phyloP scores from a whole-genome alignment of 2,113 vertebrate genomes.

The Brachirus orientalis region DNA sequence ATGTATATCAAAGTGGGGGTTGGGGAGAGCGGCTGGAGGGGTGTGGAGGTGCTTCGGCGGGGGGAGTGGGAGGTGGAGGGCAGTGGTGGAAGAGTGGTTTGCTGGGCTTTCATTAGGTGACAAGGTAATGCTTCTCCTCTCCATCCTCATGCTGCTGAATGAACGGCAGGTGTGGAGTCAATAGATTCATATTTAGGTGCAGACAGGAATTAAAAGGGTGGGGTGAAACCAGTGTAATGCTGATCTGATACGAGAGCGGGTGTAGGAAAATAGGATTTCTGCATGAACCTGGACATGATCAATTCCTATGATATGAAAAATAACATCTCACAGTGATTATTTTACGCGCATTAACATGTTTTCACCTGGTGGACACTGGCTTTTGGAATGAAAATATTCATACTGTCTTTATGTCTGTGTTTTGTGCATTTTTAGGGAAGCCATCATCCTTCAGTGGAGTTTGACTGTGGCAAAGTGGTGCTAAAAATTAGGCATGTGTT shows the following conservation, averaged over 20 bases:
- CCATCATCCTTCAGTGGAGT: constrained; percentile 72
- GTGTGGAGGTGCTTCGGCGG: constrained; percentile 63
- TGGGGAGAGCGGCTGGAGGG: constrained; percentile 59
- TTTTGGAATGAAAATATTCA: constrained; percentile 20
- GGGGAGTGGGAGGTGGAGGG: constrained; percentile 48
- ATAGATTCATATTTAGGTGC: constrained; percentile 25
- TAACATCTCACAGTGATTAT: constrained; percentile 1
- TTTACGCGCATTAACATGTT: too few species aligned
- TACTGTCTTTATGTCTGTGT: constrained; percentile 46
- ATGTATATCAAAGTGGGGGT: constrained; percentile 94
- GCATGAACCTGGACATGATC: constrained; percentile 7
- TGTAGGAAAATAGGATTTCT: neutral
- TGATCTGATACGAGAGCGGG: too few species aligned
- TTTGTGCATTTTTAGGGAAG: constrained; percentile 56
- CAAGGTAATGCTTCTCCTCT: constrained; percentile 52
- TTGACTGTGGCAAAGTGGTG: constrained; percentile 70
- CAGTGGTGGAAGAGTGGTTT: constrained; percentile 75
- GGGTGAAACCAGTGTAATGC: neutral
- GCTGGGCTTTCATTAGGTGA: constrained; percentile 75
- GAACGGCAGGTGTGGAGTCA: constrained; percentile 39
- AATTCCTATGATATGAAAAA: neutral
- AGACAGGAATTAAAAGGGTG: neutral
- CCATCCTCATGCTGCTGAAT: constrained; percentile 15
- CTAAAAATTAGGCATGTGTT: constrained; percentile 66
- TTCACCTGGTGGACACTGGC: neutral